Evolutionary conservation across 2,888 invertebrate genomes (phyloP).

Genomic region (Macropis europaea): DNA sequence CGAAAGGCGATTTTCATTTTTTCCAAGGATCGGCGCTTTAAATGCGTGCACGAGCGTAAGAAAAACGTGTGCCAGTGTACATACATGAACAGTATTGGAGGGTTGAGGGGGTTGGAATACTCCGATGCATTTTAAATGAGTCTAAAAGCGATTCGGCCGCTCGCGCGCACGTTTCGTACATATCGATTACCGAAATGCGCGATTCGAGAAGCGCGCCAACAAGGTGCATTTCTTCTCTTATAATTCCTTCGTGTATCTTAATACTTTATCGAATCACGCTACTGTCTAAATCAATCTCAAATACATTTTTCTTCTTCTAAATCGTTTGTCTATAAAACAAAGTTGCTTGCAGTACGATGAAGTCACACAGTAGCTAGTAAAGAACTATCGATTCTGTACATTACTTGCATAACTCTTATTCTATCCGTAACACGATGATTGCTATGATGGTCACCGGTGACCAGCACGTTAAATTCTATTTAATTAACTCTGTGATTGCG

Average conservation of each 20-base stretch:
- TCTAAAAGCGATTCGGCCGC: conserved; percentile 53
- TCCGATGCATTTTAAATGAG: conserved; percentile 56
- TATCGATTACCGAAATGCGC: conserved; percentile 57
- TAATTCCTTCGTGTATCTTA: not conserved
- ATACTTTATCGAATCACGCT: not conserved
- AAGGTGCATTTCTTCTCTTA: conserved; percentile 23
- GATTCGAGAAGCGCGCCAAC: conserved; percentile 49
- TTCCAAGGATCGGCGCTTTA: not conserved
- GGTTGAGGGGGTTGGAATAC: conserved; percentile 29
- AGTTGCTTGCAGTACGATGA: no score
- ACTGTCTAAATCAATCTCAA: no score
- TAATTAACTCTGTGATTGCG: no score
- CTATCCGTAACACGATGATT: no score
- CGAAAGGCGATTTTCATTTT: not conserved
- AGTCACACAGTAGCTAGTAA: no score
- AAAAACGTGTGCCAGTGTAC: conserved; percentile 15
- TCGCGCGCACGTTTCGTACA: conserved; percentile 50
- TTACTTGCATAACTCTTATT: no score
- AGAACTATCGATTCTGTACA: no score
- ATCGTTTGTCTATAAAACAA: no score
- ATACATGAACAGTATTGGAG: conserved; percentile 16
- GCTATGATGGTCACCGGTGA: no score
- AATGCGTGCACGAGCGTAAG: conserved; percentile 2
- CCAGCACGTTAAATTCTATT: no score
- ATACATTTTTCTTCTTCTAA: no score